Percentiles rank a stretch among this genome's conserved stretches.
Evolutionary conservation across 2,888 invertebrate genomes (phyloP).

Genomic region (Lycocerus yunnanus): DNA sequence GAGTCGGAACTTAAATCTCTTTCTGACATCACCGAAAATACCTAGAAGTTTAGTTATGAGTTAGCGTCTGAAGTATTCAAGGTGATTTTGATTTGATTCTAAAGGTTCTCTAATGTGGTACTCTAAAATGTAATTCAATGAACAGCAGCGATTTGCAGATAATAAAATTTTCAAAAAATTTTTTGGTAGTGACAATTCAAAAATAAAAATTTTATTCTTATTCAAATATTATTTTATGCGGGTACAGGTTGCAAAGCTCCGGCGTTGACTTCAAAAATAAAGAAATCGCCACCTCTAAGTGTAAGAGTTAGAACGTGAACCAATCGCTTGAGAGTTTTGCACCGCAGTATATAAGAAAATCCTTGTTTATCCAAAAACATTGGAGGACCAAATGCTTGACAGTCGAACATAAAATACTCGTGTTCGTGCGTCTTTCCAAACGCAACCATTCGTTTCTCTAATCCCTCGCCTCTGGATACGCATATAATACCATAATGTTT

Average conservation of each 20-base stretch:
- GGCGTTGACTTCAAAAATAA: constrained; percentile 49
- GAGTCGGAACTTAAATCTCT: too few species aligned
- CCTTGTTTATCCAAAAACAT: constrained; percentile 61
- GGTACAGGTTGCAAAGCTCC: constrained; percentile 37
- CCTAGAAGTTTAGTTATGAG: too few species aligned
- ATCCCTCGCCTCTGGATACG: constrained; percentile 57
- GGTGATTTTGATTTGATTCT: too few species aligned
- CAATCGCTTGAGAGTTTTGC: constrained; percentile 60
- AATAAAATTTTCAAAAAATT: too few species aligned
- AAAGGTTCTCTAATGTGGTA: too few species aligned
- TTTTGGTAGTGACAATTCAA: too few species aligned
- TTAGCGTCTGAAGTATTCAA: too few species aligned
- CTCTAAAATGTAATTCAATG: too few species aligned
- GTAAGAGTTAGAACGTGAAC: constrained; percentile 67
- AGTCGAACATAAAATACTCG: constrained; percentile 72
- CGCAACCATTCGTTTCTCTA: constrained; percentile 43
- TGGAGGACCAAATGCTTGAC: constrained; percentile 65
- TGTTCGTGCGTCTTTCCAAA: constrained; percentile 51
- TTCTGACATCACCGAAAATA: too few species aligned
- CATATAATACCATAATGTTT: constrained; percentile 62
- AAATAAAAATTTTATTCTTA: not conserved
- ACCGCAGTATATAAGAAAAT: constrained; percentile 64
- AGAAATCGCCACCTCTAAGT: constrained; percentile 56
- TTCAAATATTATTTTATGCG: not conserved
- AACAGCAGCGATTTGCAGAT: too few species aligned